Conservation (phyloP, 2,888 invertebrate genomes). For the Coecobrya sp. region DNA sequence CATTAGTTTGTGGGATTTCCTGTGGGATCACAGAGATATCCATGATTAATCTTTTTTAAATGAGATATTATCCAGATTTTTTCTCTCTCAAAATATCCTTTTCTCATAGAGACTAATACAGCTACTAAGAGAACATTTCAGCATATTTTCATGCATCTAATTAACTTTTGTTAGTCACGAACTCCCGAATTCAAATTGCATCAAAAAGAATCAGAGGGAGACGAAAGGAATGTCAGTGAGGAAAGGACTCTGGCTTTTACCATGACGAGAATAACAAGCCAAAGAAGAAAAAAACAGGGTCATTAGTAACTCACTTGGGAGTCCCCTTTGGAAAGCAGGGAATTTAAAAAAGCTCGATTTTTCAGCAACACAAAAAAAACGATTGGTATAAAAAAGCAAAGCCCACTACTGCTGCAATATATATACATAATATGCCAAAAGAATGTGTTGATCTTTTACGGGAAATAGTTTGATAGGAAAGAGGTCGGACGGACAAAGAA, state of each 20-base stretch:
- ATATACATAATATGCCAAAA: too few species aligned
- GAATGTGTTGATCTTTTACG: too few species aligned
- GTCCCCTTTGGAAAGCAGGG: neutral
- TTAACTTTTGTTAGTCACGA: constrained; percentile 12
- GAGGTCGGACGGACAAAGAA: too few species aligned
- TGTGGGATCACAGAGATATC: neutral
- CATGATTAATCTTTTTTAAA: neutral
- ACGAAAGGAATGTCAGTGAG: too few species aligned
- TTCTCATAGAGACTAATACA: neutral
- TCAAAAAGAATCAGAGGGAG: neutral
- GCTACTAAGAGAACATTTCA: neutral
- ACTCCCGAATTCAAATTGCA: neutral
- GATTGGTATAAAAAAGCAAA: too few species aligned
- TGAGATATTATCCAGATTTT: neutral
- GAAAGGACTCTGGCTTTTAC: neutral
- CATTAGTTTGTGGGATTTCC: neutral
- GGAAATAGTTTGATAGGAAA: too few species aligned
- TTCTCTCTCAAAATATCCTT: neutral
- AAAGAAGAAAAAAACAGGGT: neutral
- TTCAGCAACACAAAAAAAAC: neutral
- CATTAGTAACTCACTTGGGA: constrained; percentile 50
- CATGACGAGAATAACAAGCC: neutral
- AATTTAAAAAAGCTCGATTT: neutral
- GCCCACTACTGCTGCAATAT: too few species aligned
- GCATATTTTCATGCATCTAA: constrained; percentile 9